Conservation (phyloP, 2,888 invertebrate genomes). For the Xanthorhoe spadicearia region DNA sequence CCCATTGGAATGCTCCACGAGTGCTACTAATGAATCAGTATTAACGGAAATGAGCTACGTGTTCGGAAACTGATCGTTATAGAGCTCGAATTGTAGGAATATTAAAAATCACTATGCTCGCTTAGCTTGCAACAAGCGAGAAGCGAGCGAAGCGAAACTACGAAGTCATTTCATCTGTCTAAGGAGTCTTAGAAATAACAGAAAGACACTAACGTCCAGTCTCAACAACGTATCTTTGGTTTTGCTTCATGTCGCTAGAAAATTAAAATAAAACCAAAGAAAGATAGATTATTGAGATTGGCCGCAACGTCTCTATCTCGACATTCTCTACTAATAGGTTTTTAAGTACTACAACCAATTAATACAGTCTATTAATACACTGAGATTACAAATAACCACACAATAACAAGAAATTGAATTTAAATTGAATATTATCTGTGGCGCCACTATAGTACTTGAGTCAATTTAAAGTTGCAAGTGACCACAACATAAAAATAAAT, state of each 20-base stretch:
- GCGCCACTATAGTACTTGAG: conserved; percentile 22
- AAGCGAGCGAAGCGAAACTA: too few relatives aligned
- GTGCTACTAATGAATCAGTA: conserved; percentile 39
- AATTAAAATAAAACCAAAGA: too few relatives aligned
- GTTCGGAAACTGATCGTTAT: conserved; percentile 26
- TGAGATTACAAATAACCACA: conserved; percentile 13
- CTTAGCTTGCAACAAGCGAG: too few relatives aligned
- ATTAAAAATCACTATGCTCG: background rate
- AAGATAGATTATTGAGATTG: too few relatives aligned
- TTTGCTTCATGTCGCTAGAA: too few relatives aligned
- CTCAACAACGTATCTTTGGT: too few relatives aligned
- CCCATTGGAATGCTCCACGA: conserved; percentile 30
- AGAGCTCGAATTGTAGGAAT: background rate
- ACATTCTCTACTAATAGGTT: background rate
- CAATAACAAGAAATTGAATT: conserved; percentile 19
- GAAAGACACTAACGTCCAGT: too few relatives aligned
- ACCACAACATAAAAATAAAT: conserved; percentile 21
- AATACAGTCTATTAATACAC: background rate
- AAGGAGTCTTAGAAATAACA: too few relatives aligned
- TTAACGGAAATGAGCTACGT: conserved; percentile 38
- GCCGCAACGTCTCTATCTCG: background rate
- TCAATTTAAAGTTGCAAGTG: conserved; percentile 14
- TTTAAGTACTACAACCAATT: background rate
- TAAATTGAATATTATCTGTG: conserved; percentile 23
- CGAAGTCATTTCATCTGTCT: too few relatives aligned